Evolutionary conservation across 2,113 vertebrate genomes (phyloP).

Genomic region (Coracopsis vasa): DNA sequence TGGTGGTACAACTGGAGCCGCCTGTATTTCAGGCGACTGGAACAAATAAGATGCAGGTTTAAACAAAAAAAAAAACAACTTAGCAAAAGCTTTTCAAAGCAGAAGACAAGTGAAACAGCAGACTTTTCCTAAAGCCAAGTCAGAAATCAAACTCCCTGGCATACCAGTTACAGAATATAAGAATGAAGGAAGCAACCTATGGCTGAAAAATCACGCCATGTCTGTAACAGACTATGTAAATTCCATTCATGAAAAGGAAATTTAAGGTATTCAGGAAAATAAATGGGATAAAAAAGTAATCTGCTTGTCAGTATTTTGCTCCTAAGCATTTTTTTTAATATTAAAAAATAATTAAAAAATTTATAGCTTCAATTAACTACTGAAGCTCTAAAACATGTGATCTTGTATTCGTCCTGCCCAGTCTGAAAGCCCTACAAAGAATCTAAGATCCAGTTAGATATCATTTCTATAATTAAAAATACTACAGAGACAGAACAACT

Average conservation of each 20-base stretch:
- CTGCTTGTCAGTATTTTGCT: background rate
- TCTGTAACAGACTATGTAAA: background rate
- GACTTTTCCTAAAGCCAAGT: background rate
- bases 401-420: background rate
- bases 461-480: background rate
- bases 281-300: background rate
- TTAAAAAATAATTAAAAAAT: background rate
- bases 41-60: background rate
- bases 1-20: background rate
- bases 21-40: background rate
- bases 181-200: background rate
- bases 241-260: background rate
- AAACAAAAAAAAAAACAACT: background rate
- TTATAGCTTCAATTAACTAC: background rate
- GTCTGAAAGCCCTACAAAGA: background rate
- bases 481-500: background rate
- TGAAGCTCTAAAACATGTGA: background rate
- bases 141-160: background rate
- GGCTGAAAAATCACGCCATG: background rate
- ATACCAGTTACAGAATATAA: background rate
- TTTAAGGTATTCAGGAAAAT: background rate
- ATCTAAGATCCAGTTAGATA: background rate
- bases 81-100: background rate
- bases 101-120: background rate
- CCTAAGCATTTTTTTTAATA: background rate